Percentiles rank a stretch among this genome's conserved stretches.
phyloP scores from a whole-genome alignment of 2,113 vertebrate genomes.

The Carlito syrichta region DNA sequence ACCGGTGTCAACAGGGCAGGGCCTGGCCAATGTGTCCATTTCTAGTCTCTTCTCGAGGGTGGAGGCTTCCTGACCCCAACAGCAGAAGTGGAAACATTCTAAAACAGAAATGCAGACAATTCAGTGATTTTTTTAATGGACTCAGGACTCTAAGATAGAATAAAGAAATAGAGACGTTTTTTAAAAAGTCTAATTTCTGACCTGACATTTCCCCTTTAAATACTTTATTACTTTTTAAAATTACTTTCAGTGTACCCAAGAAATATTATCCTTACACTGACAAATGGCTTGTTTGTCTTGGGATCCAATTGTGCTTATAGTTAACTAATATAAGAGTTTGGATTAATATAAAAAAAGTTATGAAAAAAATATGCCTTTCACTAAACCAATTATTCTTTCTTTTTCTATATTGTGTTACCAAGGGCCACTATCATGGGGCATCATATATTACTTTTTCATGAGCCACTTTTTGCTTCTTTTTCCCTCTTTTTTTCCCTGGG shows the following conservation, averaged over 20 bases:
- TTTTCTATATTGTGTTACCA: constrained; percentile 26
- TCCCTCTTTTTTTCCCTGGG: constrained; percentile 1
- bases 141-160: background rate
- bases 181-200: constrained; percentile 11
- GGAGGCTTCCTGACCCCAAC: background rate
- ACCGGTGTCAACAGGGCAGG: background rate
- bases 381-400: background rate
- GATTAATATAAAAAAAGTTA: background rate
- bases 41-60: background rate
- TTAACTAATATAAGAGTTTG: constrained; percentile 39
- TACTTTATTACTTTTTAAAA: constrained; percentile 48
- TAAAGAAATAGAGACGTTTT: background rate
- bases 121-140: too few species aligned
- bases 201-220: constrained; percentile 30
- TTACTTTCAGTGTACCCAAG: constrained; percentile 28
- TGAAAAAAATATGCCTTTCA: background rate
- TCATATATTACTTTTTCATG: background rate
- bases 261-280: constrained; percentile 57
- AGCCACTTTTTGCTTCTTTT: background rate
- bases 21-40: accelerated
- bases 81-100: background rate
- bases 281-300: constrained; percentile 49
- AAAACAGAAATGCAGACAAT: background rate
- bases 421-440: constrained; percentile 17
- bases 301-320: constrained; percentile 52